Conservation (phyloP, 2,888 invertebrate species). For the Cosmorhoe ocellata region DNA sequence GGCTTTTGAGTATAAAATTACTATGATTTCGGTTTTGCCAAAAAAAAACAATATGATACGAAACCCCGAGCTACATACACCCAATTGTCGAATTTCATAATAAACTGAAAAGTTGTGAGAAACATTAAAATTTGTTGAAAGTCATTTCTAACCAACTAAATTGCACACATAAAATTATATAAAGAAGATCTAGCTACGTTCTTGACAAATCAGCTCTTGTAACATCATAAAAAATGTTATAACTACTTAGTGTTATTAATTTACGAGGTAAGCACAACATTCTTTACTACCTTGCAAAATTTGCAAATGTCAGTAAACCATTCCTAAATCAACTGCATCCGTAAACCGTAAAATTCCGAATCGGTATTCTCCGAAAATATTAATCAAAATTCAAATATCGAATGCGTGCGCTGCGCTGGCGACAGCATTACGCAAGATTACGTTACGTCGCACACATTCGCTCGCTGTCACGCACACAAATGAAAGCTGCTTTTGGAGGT, state of each 20-base stretch:
- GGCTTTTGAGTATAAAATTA: too few species aligned
- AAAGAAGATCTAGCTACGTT: too few species aligned
- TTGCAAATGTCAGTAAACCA: background rate
- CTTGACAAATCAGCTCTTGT: too few species aligned
- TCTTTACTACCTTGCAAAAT: too few species aligned
- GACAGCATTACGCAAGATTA: constrained; percentile 67
- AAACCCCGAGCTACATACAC: too few species aligned
- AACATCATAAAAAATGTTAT: too few species aligned
- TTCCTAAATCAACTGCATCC: constrained; percentile 12
- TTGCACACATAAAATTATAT: background rate
- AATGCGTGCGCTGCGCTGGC: constrained; percentile 42
- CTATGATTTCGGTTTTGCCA: too few species aligned
- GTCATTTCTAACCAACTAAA: constrained; percentile 1
- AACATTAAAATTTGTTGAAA: background rate
- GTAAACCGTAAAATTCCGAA: constrained; percentile 11
- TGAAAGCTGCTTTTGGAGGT: constrained; percentile 54
- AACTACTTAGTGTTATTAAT: too few species aligned
- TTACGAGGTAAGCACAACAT: too few species aligned
- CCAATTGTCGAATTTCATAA: too few species aligned
- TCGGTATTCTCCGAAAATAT: constrained; percentile 33
- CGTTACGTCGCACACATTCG: constrained; percentile 53
- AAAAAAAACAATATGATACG: too few species aligned
- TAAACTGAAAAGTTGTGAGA: constrained; percentile 9
- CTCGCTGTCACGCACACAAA: constrained; percentile 48
- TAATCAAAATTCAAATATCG: constrained; percentile 47